Base-by-base conservation (phyloP, 2,113 vertebrate species). In the Sclerurus mexicanus region DNA sequence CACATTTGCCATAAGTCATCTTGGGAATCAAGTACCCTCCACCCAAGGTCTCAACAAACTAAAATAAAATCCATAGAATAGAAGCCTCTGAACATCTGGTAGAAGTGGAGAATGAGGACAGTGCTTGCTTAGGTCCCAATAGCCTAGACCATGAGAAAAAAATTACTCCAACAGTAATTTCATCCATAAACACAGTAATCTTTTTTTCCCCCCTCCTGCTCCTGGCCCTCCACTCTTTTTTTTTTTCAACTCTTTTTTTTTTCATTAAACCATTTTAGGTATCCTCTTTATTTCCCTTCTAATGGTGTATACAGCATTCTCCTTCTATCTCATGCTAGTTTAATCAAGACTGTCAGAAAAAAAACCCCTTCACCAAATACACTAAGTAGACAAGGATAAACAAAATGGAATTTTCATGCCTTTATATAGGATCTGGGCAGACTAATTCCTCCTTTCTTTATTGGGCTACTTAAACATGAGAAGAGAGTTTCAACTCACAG, bases 1-100 rank as follows among this genome's bases (percentile, higher is more conserved):
- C 59, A 46, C 22, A 27, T 17, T 64, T 80, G 22, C 7, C 6
- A 4, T 56, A 62, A 42, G 10, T 47, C 75, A 84, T 35, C 6
- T 14, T 24, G 56, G 56, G n/a, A 58, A 35, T 58, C 56, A 35
- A 58, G 33, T 58, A 58, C 33, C 14, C 6, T 58, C 79, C 67
- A 90, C 50, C 21, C 52, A 69, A 76, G 22, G 58, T 89, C 33
- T 89, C 59, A 72, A n/a, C 42, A 96, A 88, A 97, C 96, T 79
- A 96, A 95, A 94, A 93, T 77, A 90, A 88, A 87, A 96, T 93
- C 58, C 89, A 87, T 35, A 92, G n/a, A 73, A 30, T 86, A 91
- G 52, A 95, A 85, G 24, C 42, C 69, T 74, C 69, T 80, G 40
- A 80, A 94, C 74, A 58, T 64, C 87, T 97, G 71, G 82, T 56